Evolutionary conservation across 1,140 invertebrate genomes (phyloP).

Genomic region (Oedothorax gibbosus): DNA sequence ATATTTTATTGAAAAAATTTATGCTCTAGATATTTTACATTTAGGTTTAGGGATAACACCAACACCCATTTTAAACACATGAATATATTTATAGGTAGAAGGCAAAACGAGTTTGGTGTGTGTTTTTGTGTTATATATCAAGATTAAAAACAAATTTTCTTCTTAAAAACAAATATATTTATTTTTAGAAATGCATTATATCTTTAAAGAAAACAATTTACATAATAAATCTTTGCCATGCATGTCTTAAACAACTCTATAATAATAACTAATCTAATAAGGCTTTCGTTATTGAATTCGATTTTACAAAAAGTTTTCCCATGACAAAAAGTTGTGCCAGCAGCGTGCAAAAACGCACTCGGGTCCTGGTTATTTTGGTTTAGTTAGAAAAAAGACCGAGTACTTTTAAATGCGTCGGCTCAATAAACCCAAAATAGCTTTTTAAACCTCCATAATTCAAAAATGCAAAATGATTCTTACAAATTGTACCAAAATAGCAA

Average conservation of each 20-base stretch:
- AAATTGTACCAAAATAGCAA: conserved; percentile 62
- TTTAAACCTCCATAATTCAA: conserved; percentile 56
- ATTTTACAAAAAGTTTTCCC: conserved; percentile 58
- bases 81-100: too few species aligned
- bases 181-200: conserved; percentile 61
- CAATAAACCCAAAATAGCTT: conserved; percentile 55
- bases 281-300: conserved; percentile 57
- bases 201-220: conserved; percentile 58
- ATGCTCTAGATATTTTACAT: too few species aligned
- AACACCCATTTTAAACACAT: too few species aligned
- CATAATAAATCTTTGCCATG: conserved; percentile 61
- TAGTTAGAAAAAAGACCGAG: conserved; percentile 45
- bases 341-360: conserved; percentile 56
- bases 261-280: conserved; percentile 62
- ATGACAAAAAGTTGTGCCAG: conserved; percentile 59
- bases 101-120: neutral
- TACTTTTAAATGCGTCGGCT: conserved; percentile 53
- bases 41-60: too few species aligned
- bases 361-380: conserved; percentile 47
- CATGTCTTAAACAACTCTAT: conserved; percentile 61
- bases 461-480: conserved; percentile 50
- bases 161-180: conserved; percentile 61
- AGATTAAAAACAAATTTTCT: neutral
- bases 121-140: neutral
- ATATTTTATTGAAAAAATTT: too few species aligned